Base-by-base conservation (phyloP, 1,140 invertebrate genomes). In the Drosophila asahinai region DNA sequence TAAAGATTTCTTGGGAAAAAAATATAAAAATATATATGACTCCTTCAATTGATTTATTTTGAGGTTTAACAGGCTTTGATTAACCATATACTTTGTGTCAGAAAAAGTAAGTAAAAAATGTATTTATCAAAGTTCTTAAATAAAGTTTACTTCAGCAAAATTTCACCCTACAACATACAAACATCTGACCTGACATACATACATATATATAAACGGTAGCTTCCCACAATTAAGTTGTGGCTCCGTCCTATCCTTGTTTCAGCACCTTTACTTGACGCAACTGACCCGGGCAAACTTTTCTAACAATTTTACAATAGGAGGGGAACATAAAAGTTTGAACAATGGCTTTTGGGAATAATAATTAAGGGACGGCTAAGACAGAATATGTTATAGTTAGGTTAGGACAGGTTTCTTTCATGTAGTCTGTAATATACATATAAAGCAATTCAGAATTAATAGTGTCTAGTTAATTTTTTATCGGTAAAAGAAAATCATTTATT, bases 201-300 rank as follows among this genome's bases (percentile, higher is more conserved):
- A 33, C 36, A 55, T 57, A 42, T 75, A 47, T 52, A 33, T 15
- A 36, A 25, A 61, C 30, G 25, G 51, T 58, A 36, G 48, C 57
- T 62, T 71, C 63, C 49, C 73, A 57, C 74, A 61, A 68, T 51
- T 65, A 77, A 77, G 42, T 77, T 77, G 57, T 61, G 54, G 33
- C 48, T 63, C 25, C 27, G 27, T 14, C 22, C 38, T 8, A 5
- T n/a, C 15, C 15, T 47, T 45, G 11, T 14, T 19, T 14, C 12
- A n/a, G 2, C 19, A 9, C 15, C 45, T 43, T 72, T 22, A 33
- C 74, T 51, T 77, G 75, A 77, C 75, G 63, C 64, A 54, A 58
- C 40, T 77, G 74, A 77, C 74, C 74, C 19, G 47, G n/a, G 40
- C 15, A 19, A 58, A 66, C 47, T 66, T 75, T 76, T 15, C 22